Evolutionary conservation across 2,113 vertebrate genomes (phyloP).

Genomic region (Zeus faber): DNA sequence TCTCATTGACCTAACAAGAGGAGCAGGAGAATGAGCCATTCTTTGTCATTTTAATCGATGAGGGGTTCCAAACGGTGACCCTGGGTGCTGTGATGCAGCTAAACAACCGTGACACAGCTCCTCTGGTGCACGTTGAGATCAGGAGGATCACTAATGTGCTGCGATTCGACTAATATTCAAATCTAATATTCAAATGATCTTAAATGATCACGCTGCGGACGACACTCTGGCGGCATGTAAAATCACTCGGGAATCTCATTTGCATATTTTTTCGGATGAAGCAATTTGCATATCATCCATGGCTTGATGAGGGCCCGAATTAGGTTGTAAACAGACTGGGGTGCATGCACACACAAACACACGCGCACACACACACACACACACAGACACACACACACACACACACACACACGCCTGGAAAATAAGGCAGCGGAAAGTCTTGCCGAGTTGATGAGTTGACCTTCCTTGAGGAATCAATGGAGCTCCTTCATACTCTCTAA

Average conservation of each 20-base stretch:
- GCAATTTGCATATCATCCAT: slow-evolving; percentile 49
- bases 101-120: too few species aligned
- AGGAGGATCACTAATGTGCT: slow-evolving; percentile 41
- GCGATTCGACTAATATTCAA: slow-evolving; percentile 51
- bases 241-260: slow-evolving; percentile 48
- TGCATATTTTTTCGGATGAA: slow-evolving; percentile 45
- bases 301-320: slow-evolving; percentile 27
- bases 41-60: too few species aligned
- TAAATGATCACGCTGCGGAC: slow-evolving; percentile 40
- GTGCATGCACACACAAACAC: not conserved
- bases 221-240: slow-evolving; percentile 40
- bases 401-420: slow-evolving; percentile 1
- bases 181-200: slow-evolving; percentile 56
- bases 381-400: slow-evolving; percentile 8
- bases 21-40: too few species aligned
- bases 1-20: too few species aligned
- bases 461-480: not conserved
- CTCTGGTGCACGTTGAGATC: slow-evolving; percentile 13
- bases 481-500: not conserved
- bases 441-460: slow-evolving; percentile 1
- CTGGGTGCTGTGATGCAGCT: too few species aligned
- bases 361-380: not conserved
- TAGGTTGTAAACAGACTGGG: slow-evolving; percentile 17
- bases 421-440: slow-evolving; percentile 1
- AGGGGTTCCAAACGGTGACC: too few species aligned